Percentiles rank a stretch among this genome's conserved stretches.
Evolutionary conservation across 1,140 invertebrate species (phyloP).

Genomic region (Lordiphosa clarofinis): DNA sequence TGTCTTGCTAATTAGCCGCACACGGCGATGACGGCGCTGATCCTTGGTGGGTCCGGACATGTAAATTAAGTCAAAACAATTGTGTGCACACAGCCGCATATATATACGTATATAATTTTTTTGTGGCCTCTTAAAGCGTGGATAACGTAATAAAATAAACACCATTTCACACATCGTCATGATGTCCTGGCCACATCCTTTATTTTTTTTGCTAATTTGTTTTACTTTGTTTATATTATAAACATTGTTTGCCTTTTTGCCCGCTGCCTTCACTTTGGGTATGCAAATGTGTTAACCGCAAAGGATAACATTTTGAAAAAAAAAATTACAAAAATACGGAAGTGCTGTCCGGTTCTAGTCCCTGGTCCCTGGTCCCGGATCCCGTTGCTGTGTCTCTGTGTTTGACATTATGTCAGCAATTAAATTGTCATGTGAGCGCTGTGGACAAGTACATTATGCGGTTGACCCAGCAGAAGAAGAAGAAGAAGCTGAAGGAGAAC

Average conservation of each 20-base stretch:
- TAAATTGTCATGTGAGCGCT: conserved; percentile 68
- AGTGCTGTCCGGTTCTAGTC: conserved; percentile 24
- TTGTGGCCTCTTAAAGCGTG: conserved; percentile 42
- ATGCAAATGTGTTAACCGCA: conserved; percentile 70
- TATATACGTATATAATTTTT: conserved; percentile 35
- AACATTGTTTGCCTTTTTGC: conserved; percentile 58
- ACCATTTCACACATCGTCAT: conserved; percentile 42
- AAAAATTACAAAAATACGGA: conserved; percentile 35
- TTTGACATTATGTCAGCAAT: conserved; percentile 72
- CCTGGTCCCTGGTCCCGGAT: conserved; percentile 5
- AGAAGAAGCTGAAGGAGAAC: conserved; percentile 7
- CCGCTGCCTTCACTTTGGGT: conserved; percentile 25
- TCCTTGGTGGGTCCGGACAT: conserved; percentile 52
- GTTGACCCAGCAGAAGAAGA: conserved; percentile 7
- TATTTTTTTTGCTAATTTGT: conserved; percentile 65
- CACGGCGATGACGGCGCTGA: conserved; percentile 59
- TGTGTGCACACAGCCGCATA: conserved; percentile 32
- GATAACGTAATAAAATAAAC: conserved; percentile 63
- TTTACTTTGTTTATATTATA: conserved; percentile 78
- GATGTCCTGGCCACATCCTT: conserved; percentile 6
- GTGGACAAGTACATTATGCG: conserved; percentile 65
- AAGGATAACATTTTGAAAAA: conserved; percentile 61
- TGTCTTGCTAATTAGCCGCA: conserved; percentile 69
- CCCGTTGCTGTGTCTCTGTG: conserved; percentile 29
- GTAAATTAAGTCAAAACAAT: conserved; percentile 78